Conservation (phyloP, 2,113 vertebrate species). For the Rhinopomastus cyanomelas region DNA sequence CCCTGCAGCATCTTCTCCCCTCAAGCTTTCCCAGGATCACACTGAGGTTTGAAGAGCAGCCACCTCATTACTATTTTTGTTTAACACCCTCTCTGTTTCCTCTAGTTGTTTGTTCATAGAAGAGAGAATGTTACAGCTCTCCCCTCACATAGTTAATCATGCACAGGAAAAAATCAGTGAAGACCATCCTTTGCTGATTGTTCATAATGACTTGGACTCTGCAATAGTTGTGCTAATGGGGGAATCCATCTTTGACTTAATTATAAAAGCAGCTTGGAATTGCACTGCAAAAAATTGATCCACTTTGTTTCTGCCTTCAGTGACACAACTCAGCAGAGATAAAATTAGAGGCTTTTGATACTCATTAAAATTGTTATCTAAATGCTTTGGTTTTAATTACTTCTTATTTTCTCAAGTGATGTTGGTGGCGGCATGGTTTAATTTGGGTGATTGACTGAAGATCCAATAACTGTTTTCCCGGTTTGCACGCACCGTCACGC, state of each 20-base stretch:
- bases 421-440: slow-evolving; percentile 63
- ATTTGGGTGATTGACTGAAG: background rate
- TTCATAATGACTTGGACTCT: slow-evolving; percentile 7
- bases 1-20: too few species aligned
- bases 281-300: background rate
- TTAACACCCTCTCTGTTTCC: background rate
- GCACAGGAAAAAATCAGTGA: slow-evolving; percentile 23
- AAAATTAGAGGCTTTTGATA: slow-evolving; percentile 6
- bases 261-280: slow-evolving; percentile 30
- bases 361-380: slow-evolving; percentile 4
- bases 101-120: background rate
- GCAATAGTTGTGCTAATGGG: slow-evolving; percentile 14
- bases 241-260: slow-evolving; percentile 41
- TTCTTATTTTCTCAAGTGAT: slow-evolving; percentile 62
- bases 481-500: background rate
- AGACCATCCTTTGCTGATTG: slow-evolving; percentile 23
- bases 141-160: slow-evolving; percentile 22
- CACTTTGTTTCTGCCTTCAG: background rate
- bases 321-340: background rate
- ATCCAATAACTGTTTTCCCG: background rate
- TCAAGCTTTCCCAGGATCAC: slow-evolving; percentile 9
- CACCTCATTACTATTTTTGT: background rate
- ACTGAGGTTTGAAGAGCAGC: background rate
- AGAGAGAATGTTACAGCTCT: background rate
- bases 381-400: slow-evolving; percentile 42